A percentile compares a stretch with the other conserved stretches of the same genome.
These are phyloP conservation scores for Philereme vetulata DNA, from an alignment of 2,888 invertebrate species.

Conservation along the genomic window DNA sequence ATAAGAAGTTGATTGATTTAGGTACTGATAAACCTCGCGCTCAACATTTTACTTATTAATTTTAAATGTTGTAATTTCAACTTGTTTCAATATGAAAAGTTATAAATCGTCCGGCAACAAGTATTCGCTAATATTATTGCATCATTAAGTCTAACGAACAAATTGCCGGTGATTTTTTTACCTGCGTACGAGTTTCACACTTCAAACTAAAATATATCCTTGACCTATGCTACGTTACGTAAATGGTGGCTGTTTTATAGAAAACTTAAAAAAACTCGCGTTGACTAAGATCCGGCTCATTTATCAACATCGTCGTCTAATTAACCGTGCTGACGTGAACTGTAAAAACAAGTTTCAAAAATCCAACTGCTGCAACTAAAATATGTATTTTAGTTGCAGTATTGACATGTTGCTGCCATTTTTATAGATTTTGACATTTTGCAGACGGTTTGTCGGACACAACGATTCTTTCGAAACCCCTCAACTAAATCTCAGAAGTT, in stretches of 20 bases:
- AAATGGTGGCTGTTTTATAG: slow-evolving; percentile 30
- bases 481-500: no score
- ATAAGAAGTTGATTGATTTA: slow-evolving; percentile 18
- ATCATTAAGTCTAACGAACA: slow-evolving; percentile 19
- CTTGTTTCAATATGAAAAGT: slow-evolving; percentile 18
- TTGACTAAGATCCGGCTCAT: slow-evolving; percentile 23
- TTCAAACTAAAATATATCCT: slow-evolving; percentile 29
- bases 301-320: slow-evolving; percentile 25
- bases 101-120: slow-evolving; percentile 18
- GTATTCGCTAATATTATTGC: slow-evolving; percentile 15
- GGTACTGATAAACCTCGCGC: slow-evolving; percentile 16
- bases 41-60: slow-evolving; percentile 2
- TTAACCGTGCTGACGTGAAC: slow-evolving; percentile 20
- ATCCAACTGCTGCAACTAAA: no score
- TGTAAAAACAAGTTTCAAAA: no score
- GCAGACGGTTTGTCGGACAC: no score
- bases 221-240: slow-evolving; percentile 34
- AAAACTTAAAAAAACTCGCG: slow-evolving; percentile 29
- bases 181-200: slow-evolving; percentile 24
- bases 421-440: no score
- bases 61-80: slow-evolving; percentile 8
- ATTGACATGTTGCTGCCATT: no score
- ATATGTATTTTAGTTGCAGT: no score
- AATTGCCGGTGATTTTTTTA: slow-evolving; percentile 30
- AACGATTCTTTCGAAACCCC: no score